These are phyloP conservation scores for Drosophila pruinosa DNA, from an alignment of 1,140 invertebrate species.

Conservation along the genomic window DNA sequence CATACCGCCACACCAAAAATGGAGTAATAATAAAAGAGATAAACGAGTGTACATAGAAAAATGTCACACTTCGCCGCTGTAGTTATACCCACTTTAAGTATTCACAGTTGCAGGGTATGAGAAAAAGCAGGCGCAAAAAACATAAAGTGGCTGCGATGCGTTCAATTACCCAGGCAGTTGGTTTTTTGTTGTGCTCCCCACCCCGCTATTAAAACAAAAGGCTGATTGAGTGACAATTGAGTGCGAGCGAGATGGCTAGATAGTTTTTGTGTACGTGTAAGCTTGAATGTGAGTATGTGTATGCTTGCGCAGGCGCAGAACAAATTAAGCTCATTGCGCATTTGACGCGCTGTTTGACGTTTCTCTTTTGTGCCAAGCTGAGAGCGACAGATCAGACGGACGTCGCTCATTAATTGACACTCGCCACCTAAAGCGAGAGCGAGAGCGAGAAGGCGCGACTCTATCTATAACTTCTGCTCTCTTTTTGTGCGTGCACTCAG, in stretches of 20 bases:
- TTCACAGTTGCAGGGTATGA: slow-evolving; percentile 2
- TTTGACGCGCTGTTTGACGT: slow-evolving; percentile 72
- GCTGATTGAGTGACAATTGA: slow-evolving; percentile 47
- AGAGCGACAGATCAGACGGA: slow-evolving; percentile 9
- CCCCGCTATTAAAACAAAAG: slow-evolving; percentile 58
- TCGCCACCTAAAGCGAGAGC: slow-evolving; percentile 3
- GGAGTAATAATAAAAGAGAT: background rate
- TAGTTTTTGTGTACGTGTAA: background rate
- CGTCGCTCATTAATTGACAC: slow-evolving; percentile 67
- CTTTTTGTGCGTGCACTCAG: slow-evolving; percentile 1
- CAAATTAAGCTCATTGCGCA: slow-evolving; percentile 78
- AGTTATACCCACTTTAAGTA: background rate
- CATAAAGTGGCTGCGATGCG: slow-evolving; percentile 46
- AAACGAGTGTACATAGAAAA: too few species aligned
- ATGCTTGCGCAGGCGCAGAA: slow-evolving; percentile 49
- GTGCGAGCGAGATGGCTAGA: slow-evolving; percentile 35
- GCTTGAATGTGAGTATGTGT: background rate
- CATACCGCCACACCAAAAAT: background rate
- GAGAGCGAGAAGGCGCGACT: background rate
- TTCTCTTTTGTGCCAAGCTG: slow-evolving; percentile 47
- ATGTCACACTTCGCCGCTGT: background rate
- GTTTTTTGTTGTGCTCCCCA: background rate
- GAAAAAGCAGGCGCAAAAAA: slow-evolving; percentile 5
- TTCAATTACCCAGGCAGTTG: slow-evolving; percentile 40
- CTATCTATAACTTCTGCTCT: slow-evolving; percentile 3